A percentile compares a stretch with the other conserved stretches of the same genome.
Evolutionary conservation across 1,140 invertebrate genomes (phyloP).

Genomic region (Aleiodes sp.): DNA sequence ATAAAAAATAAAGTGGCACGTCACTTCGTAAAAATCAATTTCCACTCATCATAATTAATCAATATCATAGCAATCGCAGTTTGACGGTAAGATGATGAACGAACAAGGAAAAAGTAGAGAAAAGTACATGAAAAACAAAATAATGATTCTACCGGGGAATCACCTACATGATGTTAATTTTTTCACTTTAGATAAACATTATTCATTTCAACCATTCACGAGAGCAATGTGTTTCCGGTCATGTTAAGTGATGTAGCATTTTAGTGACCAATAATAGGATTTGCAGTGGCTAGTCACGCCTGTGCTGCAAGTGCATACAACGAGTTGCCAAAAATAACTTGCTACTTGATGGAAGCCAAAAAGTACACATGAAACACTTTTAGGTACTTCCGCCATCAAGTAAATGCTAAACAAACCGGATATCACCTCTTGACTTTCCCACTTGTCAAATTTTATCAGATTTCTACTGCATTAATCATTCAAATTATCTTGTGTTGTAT

Average conservation of each 20-base stretch:
- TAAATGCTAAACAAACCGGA: neutral
- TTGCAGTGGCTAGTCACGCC: neutral
- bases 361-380: neutral
- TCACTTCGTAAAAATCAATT: too few species aligned
- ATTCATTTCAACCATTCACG: too few species aligned
- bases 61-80: too few species aligned
- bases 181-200: too few species aligned
- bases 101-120: too few species aligned
- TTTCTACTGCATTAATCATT: neutral
- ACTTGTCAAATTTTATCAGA: neutral
- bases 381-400: neutral
- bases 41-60: too few species aligned
- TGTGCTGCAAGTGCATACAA: neutral
- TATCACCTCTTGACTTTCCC: neutral
- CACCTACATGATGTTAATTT: too few species aligned
- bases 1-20: too few species aligned
- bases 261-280: neutral
- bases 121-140: too few species aligned
- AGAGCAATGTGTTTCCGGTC: neutral
- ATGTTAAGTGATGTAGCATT: neutral
- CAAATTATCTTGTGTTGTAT: neutral
- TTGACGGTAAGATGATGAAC: too few species aligned
- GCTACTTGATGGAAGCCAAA: neutral
- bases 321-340: neutral
- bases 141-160: too few species aligned